Percentiles rank a stretch among this genome's conserved stretches.
phyloP scores from a whole-genome alignment of 2,113 vertebrate species.

The Corythoichthys intestinalis region DNA sequence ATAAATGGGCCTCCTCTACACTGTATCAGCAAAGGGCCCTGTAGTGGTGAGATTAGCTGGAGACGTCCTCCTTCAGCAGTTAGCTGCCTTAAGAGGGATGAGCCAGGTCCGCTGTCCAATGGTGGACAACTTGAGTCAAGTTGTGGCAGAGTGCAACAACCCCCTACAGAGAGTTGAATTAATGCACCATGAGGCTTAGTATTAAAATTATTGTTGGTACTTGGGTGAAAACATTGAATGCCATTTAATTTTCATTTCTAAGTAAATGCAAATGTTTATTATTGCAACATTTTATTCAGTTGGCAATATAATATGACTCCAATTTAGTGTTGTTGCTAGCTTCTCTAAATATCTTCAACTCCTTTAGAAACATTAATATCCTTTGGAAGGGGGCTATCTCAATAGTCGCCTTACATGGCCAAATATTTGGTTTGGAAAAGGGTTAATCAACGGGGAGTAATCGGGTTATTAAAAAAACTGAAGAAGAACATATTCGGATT shows the following conservation, averaged over 20 bases:
- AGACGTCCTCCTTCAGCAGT: slow-evolving; percentile 43
- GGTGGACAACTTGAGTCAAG: slow-evolving; percentile 54
- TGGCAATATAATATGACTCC: no score
- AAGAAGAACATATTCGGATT: no score
- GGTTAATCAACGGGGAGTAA: no score
- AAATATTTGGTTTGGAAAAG: no score
- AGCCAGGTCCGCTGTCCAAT: slow-evolving; percentile 55
- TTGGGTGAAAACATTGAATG: slow-evolving; percentile 9
- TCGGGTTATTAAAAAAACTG: no score
- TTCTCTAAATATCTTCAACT: no score
- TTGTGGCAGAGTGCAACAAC: slow-evolving; percentile 17
- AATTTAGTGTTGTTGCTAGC: no score
- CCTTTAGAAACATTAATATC: no score
- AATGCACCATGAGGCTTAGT: slow-evolving; percentile 33
- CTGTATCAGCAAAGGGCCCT: slow-evolving; percentile 49
- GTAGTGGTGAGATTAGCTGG: slow-evolving; percentile 60
- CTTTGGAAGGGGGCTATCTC: no score
- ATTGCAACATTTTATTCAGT: not conserved
- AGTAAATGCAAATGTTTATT: slow-evolving; percentile 12
- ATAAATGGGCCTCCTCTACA: slow-evolving; percentile 41
- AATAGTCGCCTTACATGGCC: no score
- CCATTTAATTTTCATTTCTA: slow-evolving; percentile 13
- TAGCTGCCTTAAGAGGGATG: slow-evolving; percentile 59
- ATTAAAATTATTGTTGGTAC: slow-evolving; percentile 18
- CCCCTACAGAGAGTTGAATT: slow-evolving; percentile 46